Percentiles rank a stretch among this genome's conserved stretches.
These are phyloP conservation scores for Botia almorhae DNA, from an alignment of 2,797 vertebrate genomes.

Conservation along the genomic window DNA sequence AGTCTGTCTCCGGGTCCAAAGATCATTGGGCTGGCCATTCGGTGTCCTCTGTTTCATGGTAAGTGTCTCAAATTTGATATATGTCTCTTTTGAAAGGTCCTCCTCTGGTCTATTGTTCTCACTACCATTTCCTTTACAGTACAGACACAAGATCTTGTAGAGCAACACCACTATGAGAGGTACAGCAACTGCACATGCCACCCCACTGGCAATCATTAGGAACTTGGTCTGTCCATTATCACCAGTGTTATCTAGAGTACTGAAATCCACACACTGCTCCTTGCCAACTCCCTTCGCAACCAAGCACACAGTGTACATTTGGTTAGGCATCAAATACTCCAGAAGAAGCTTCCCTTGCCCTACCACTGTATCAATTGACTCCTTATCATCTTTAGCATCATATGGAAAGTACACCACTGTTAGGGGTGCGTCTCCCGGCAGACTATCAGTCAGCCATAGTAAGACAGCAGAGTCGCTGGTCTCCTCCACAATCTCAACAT, in stretches of 20 bases:
- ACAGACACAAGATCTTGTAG: conserved; percentile 90
- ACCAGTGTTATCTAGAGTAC: conserved; percentile 74
- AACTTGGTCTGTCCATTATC: conserved; percentile 71
- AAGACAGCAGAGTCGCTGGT: conserved; percentile 86
- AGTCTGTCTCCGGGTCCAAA: conserved; percentile 86
- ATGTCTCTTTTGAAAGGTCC: conserved; percentile 91
- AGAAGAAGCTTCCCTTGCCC: conserved; percentile 86
- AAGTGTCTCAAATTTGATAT: conserved; percentile 93
- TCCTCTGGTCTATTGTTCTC: conserved; percentile 71
- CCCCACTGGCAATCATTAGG: conserved; percentile 78
- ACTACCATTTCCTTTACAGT: conserved; percentile 72
- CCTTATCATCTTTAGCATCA: conserved; percentile 83
- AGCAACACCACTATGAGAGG: conserved; percentile 88
- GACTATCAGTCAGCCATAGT: conserved; percentile 82
- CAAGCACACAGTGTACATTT: conserved; percentile 90
- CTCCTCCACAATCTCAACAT: conserved; percentile 84
- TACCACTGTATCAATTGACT: conserved; percentile 80
- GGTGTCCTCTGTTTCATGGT: conserved; percentile 85
- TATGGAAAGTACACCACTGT: conserved; percentile 90
- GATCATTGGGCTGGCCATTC: conserved; percentile 75
- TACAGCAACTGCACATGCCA: conserved; percentile 81
- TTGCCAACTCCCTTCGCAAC: conserved; percentile 80
- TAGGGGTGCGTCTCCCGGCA: conserved; percentile 72
- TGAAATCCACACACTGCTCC: conserved; percentile 90
- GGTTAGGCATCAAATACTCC: conserved; percentile 83